Evolutionary conservation across 2,113 vertebrate genomes (phyloP), one percentile per base, ranked within the genome.

Genomic region (Spea multiplicata): DNA sequence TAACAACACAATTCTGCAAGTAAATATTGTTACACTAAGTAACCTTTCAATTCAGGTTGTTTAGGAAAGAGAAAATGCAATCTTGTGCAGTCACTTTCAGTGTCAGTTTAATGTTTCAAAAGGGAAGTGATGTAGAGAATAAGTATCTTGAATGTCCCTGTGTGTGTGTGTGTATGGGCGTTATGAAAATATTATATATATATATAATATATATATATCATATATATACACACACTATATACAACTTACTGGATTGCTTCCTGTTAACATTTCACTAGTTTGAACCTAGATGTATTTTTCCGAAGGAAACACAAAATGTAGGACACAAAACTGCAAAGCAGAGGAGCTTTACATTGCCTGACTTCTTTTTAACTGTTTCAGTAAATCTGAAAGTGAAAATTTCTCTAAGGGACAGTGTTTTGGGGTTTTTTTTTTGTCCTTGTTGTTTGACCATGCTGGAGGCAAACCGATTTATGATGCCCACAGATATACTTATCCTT

Each of bases 1-100:
- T 94, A 93, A 94, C 92, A 93, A 93, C 93, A 92, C 92, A 93
- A 92, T 94, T 93, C 92, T 92, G 92, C 91, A 92, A 94, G 93
- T 93, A 94, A 94, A 94, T 92, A 94, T 93, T 93, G 91, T 91
- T 93, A 93, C 92, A 93, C 92, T 91, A 92, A 93, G 92, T 93
- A 93, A 94, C 92, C 92, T 93, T 93, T 91, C 91, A 93, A 93
- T 93, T 92, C 92, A 92, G 91, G 91, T 94, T 93, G 91, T 94
- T 94, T 93, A 93, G 92, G 92, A 91, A 91, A 30, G 92, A 93
- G 92, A 93, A 93, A 93, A 93, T 93, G 90, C 91, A 93, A 92
- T 94, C 93, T 92, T 91, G 90, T 92, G 91, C 90, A 92, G 91
- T 92, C 92, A 92, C 90, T 93, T 93, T 89, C 89, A 91, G 91